Conservation (phyloP, 2,888 invertebrate genomes). For the Orgyia antiqua region DNA sequence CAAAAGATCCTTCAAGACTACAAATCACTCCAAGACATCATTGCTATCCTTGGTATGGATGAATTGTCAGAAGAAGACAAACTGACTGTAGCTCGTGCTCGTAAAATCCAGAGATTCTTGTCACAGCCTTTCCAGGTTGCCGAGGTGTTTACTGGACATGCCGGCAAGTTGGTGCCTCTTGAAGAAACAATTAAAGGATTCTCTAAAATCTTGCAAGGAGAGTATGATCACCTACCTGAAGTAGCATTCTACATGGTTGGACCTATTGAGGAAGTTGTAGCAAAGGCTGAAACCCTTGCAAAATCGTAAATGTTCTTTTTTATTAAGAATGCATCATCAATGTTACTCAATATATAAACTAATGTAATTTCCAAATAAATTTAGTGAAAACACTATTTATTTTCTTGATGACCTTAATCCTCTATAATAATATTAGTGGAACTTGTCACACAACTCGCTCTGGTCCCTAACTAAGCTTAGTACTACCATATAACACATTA, state of each 20-base stretch:
- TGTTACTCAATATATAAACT: constrained; percentile 58
- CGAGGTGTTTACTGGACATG: constrained; percentile 93
- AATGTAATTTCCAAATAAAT: constrained; percentile 49
- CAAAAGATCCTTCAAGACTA: constrained; percentile 93
- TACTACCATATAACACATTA: too few species aligned
- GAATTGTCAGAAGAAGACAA: constrained; percentile 83
- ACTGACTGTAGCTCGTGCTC: constrained; percentile 90
- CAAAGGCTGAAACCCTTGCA: constrained; percentile 89
- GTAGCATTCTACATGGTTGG: constrained; percentile 97
- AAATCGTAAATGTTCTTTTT: constrained; percentile 37
- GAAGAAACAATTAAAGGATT: constrained; percentile 92
- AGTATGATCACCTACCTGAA: constrained; percentile 92
- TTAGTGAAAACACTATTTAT: constrained; percentile 34
- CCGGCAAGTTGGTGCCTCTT: constrained; percentile 91
- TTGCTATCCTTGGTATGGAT: constrained; percentile 90
- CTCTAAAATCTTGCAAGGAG: constrained; percentile 86
- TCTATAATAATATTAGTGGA: not conserved
- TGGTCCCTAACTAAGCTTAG: too few species aligned
- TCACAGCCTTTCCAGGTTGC: constrained; percentile 94
- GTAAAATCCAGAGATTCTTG: constrained; percentile 94
- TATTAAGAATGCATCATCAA: too few species aligned
- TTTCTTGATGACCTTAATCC: constrained; percentile 1
- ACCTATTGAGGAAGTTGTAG: constrained; percentile 82
- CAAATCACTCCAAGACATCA: constrained; percentile 88
- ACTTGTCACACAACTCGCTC: too few species aligned